Evolutionary conservation across 2,113 vertebrate species (phyloP).

Genomic region (Equus przewalskii): DNA sequence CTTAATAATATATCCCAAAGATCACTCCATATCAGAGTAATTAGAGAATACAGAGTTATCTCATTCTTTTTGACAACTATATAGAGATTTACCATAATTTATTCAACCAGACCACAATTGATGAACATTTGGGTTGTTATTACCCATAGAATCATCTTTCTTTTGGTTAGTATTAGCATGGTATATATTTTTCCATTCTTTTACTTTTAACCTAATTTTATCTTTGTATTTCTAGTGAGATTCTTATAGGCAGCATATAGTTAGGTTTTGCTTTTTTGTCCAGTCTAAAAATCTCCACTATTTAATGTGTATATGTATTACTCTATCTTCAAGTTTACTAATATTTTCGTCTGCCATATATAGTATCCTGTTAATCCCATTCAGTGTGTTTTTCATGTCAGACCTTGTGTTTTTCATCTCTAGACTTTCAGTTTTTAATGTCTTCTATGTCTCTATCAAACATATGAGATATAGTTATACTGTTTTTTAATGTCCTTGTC

Average conservation of each 20-base stretch:
- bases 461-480: not conserved
- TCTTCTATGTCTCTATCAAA: not conserved
- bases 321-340: not conserved
- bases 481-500: not conserved
- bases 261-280: not conserved
- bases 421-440: not conserved
- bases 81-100: not conserved
- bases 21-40: not conserved
- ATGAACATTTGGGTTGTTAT: not conserved
- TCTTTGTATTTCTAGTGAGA: not conserved
- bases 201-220: constrained; percentile 10
- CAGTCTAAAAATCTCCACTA: not conserved
- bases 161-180: not conserved
- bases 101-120: not conserved
- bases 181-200: not conserved
- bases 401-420: not conserved
- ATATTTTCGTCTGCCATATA: not conserved
- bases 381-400: not conserved
- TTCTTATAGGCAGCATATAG: not conserved
- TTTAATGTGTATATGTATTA: not conserved
- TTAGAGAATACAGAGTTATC: not conserved
- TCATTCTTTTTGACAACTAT: not conserved
- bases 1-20: not conserved
- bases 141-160: not conserved
- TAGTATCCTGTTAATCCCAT: not conserved